A percentile compares a stretch with the other conserved stretches of the same genome.
Evolutionary conservation across 2,888 invertebrate genomes (phyloP).

Genomic region (Parnassius glacialis): DNA sequence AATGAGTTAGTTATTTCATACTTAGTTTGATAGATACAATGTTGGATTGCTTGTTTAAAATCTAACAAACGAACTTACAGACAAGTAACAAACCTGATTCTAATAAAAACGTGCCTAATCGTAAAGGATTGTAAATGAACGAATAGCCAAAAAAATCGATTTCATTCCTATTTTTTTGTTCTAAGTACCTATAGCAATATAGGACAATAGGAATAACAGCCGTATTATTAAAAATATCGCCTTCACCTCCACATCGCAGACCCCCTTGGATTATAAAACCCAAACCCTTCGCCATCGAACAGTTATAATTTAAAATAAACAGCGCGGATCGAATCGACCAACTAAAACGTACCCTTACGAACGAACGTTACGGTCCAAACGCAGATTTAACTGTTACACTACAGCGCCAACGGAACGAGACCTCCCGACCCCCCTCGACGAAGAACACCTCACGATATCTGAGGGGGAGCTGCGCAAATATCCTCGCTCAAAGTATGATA

Average conservation of each 20-base stretch:
- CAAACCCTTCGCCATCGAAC: constrained; percentile 42
- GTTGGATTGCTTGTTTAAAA: too few relatives aligned
- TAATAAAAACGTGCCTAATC: too few relatives aligned
- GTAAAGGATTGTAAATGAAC: too few relatives aligned
- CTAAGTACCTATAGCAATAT: too few relatives aligned
- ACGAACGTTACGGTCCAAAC: constrained; percentile 41
- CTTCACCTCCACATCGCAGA: constrained; percentile 27
- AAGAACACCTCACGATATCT: constrained; percentile 30
- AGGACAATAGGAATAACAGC: constrained; percentile 29
- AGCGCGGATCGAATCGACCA: constrained; percentile 72
- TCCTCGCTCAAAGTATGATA: constrained; percentile 62
- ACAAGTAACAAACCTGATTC: too few relatives aligned
- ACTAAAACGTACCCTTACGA: constrained; percentile 46
- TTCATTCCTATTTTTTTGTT: too few relatives aligned
- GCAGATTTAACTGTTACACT: constrained; percentile 68
- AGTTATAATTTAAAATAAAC: constrained; percentile 77
- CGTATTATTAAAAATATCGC: constrained; percentile 29
- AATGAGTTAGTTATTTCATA: too few relatives aligned
- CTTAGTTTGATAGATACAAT: too few relatives aligned
- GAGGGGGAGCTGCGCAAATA: constrained; percentile 47
- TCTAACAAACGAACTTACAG: too few relatives aligned
- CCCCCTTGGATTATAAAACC: constrained; percentile 48
- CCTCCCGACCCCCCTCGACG: constrained; percentile 30
- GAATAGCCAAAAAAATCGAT: too few relatives aligned
- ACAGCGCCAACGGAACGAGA: constrained; percentile 42